Percentiles rank a stretch among this genome's conserved stretches.
Conservation (phyloP, 1,140 invertebrate species). For the Drosophila erecta region DNA sequence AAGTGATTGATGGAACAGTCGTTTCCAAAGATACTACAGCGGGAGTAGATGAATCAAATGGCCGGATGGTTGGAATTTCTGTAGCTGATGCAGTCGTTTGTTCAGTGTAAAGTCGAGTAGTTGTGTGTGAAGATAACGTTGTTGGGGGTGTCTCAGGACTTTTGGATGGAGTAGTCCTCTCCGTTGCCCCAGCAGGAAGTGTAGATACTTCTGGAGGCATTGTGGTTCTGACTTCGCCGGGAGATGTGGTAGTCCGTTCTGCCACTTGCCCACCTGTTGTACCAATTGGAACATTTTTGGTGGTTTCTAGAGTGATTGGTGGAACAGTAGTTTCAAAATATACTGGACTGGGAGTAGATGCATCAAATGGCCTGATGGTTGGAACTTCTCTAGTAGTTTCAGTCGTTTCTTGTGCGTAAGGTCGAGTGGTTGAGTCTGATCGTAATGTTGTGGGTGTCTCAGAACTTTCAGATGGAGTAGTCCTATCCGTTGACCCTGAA, state of each 20-base stretch:
- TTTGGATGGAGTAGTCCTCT: neutral
- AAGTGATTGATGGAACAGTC: no score
- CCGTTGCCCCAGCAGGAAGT: neutral
- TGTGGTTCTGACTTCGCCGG: neutral
- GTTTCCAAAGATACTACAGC: neutral
- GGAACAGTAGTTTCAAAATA: neutral
- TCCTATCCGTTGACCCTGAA: no score
- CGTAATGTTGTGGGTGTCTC: neutral
- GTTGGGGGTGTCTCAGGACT: no score
- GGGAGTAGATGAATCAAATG: neutral
- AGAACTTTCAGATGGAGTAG: neutral
- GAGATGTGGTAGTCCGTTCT: neutral
- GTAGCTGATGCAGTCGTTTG: constrained; percentile 16
- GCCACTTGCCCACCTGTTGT: neutral
- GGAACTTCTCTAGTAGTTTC: neutral
- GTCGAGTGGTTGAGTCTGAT: neutral
- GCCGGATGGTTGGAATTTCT: neutral
- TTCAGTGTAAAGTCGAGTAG: neutral
- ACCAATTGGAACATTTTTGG: neutral
- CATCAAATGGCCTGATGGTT: neutral
- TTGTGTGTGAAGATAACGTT: no score
- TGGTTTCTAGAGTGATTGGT: neutral
- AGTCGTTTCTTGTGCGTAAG: neutral
- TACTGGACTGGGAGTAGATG: neutral
- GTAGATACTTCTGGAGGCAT: neutral